Conservation (phyloP, 2,888 invertebrate species). For the Mylabris sibirica region DNA sequence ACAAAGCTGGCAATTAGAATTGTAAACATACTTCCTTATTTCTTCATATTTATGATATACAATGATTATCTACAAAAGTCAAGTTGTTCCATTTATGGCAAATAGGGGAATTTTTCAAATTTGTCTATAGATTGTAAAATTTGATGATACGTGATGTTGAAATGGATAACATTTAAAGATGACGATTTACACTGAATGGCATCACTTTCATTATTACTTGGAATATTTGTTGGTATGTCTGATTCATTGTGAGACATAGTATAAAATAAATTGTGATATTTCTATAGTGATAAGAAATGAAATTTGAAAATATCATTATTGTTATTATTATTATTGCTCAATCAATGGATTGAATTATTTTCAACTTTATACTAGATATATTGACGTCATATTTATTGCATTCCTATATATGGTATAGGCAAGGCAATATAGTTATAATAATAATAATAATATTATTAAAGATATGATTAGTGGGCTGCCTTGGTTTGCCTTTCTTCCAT, state of each 20-base stretch:
- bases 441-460: not conserved
- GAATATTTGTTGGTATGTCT: not conserved
- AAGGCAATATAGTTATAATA: constrained; percentile 23
- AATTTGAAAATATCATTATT: not conserved
- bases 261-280: not conserved
- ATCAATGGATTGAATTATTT: constrained; percentile 14
- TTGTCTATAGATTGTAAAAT: no score
- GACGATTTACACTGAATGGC: not conserved
- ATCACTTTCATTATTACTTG: not conserved
- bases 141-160: no score
- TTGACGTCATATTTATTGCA: constrained; percentile 31
- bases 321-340: constrained; percentile 22
- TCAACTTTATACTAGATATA: not conserved
- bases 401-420: constrained; percentile 35
- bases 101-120: not conserved
- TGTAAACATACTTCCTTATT: no score
- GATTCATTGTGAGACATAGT: constrained; percentile 3
- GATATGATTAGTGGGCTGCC: constrained; percentile 1
- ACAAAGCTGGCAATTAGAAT: no score
- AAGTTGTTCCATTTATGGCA: no score
- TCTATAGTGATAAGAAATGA: constrained; percentile 2
- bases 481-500: constrained; percentile 1
- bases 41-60: no score
- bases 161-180: not conserved
- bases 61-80: no score